Percentiles rank a stretch among this genome's conserved stretches.
Evolutionary conservation across 2,113 vertebrate genomes (phyloP).

Genomic region (Hippocampus comes): DNA sequence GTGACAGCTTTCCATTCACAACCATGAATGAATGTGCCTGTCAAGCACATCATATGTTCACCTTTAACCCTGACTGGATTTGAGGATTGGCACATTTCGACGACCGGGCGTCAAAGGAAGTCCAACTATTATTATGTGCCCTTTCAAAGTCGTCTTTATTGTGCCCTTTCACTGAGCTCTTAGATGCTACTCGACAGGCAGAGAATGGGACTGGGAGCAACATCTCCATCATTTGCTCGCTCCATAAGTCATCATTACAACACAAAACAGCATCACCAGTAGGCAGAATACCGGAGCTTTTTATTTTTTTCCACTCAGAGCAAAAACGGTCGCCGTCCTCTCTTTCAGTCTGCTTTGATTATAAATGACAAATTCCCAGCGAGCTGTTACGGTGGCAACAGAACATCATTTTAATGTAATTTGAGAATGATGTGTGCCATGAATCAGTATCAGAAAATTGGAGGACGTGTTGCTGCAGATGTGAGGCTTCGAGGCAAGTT

Average conservation of each 20-base stretch:
- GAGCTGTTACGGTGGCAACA: constrained; percentile 6
- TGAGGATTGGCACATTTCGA: background rate
- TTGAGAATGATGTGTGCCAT: constrained; percentile 21
- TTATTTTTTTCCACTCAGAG: background rate
- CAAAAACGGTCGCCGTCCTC: background rate
- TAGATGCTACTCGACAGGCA: background rate
- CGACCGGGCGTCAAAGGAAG: background rate
- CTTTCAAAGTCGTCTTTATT: background rate
- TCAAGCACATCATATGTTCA: background rate
- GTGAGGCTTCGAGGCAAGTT: background rate
- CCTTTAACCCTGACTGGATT: background rate
- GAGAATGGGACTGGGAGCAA: background rate
- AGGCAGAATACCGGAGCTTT: background rate
- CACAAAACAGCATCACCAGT: background rate
- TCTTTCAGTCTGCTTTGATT: constrained; percentile 10
- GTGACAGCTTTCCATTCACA: background rate
- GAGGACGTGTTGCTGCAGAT: background rate
- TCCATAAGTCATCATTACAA: background rate
- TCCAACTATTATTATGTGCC: background rate
- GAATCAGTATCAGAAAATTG: constrained; percentile 4
- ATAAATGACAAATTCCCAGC: constrained; percentile 11
- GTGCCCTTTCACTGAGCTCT: background rate
- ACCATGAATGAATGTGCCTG: background rate
- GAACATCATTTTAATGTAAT: constrained; percentile 18
- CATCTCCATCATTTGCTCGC: background rate